phyloP scores from a whole-genome alignment of 1,140 invertebrate genomes.

The Saxidomus purpurata region DNA sequence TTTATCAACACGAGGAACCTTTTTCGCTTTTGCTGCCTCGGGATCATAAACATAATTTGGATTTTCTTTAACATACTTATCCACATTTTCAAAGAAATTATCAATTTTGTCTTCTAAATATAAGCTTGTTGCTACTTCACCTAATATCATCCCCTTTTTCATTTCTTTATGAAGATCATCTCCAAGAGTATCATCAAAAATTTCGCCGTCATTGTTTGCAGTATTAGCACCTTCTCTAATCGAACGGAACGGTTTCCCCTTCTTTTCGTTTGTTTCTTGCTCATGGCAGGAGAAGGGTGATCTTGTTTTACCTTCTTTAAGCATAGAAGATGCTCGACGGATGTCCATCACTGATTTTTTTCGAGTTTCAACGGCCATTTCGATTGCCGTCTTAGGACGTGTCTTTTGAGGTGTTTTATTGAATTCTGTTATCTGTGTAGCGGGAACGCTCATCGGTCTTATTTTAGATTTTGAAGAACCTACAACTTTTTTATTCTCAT shows the following conservation, averaged over 20 bases:
- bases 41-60: constrained; percentile 43
- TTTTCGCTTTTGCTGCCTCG: constrained; percentile 9
- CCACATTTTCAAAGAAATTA: constrained; percentile 38
- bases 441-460: constrained; percentile 9
- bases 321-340: constrained; percentile 14
- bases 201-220: not conserved
- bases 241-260: constrained; percentile 42
- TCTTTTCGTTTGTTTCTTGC: not conserved
- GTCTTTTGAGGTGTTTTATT: not conserved
- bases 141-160: constrained; percentile 56
- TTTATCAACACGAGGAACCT: not conserved
- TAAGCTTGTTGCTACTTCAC: constrained; percentile 50
- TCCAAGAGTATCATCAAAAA: constrained; percentile 14
- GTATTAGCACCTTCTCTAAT: constrained; percentile 30
- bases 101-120: constrained; percentile 59
- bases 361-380: constrained; percentile 14
- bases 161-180: constrained; percentile 54
- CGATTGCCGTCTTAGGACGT: not conserved
- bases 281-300: constrained; percentile 44
- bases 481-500: not conserved
- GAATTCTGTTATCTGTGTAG: constrained; percentile 20
- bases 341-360: constrained; percentile 39
- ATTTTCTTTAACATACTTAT: constrained; percentile 44
- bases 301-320: constrained; percentile 51
- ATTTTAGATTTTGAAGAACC: not conserved